phyloP scores from a whole-genome alignment of 2,797 vertebrate species.

The Graptemys geographica region DNA sequence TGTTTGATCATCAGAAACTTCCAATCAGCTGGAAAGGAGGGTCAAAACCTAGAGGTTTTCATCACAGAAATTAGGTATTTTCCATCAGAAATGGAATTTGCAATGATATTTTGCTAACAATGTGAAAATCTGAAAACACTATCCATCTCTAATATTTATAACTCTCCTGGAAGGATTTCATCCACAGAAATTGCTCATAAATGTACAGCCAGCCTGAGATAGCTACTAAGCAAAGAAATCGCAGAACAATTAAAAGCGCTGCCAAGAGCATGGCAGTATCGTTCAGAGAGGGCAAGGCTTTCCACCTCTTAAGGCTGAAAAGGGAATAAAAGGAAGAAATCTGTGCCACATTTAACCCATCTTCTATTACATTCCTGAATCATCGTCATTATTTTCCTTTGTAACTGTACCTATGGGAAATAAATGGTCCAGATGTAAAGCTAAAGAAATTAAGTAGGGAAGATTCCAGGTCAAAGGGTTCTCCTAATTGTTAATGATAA shows the following conservation, averaged over 20 bases:
- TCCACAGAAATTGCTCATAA: neutral
- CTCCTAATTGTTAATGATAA: neutral
- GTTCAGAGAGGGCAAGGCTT: neutral
- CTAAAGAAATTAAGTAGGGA: neutral
- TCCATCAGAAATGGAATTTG: neutral
- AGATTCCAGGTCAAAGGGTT: neutral
- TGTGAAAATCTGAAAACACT: neutral
- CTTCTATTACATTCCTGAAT: neutral
- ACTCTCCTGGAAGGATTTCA: rapidly evolving
- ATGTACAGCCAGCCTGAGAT: neutral
- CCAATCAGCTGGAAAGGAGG: neutral
- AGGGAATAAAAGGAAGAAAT: neutral
- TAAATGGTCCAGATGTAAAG: neutral
- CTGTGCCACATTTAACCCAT: neutral
- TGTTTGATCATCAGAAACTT: neutral
- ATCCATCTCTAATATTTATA: neutral
- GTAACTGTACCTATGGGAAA: neutral
- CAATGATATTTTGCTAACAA: neutral
- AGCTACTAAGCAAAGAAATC: rapidly evolving
- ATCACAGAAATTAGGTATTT: neutral
- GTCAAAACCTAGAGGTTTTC: neutral
- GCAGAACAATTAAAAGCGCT: neutral
- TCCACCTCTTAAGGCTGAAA: neutral
- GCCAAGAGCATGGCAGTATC: rapidly evolving
- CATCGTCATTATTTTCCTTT: neutral